Base-by-base conservation (phyloP, 1,140 invertebrate genomes). In the Eulimnadia texana region DNA sequence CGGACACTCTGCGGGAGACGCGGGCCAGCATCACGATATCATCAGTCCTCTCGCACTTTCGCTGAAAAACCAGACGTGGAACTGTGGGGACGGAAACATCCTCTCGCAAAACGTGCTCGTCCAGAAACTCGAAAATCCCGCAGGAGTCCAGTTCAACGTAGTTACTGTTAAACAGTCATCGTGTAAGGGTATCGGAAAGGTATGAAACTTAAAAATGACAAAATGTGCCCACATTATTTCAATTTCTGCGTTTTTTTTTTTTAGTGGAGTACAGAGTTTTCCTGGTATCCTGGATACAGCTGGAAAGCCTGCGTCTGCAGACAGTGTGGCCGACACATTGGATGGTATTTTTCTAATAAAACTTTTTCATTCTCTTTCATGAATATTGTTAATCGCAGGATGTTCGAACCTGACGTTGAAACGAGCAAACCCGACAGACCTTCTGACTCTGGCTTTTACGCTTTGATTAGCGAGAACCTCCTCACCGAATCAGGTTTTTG, bases 231-330 rank as follows among this genome's bases (percentile, higher is more conserved):
- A 13, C 16, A 58, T n/a, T 42, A n/a, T 19, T n/a, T n/a, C 25
- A 13, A 13, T 22, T 50, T 25, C 19, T n/a, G 23, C 23, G 16
- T 42, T 42, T 42, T 42, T 58, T 58, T 27, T 63, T 63, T 65
- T 60, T 58, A 71, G 70, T 73, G 72, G 72, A 63, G 68, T 23
- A 50, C 59, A 16, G 63, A 70, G 29, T 57, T 68, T 59, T 68
- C 67, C 27, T 74, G 72, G 72, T 78, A 72, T 69, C 75, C 76
- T 62, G 75, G 75, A 11, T 77, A 72, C 64, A 69, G 67, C 10
- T 77, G 75, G 75, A 74, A 72, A 64, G 68, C 70, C 51, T 72
- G 72, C 60, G 64, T 71, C 11, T 78, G 76, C 67, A 68, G 70
- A 23, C 67, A 69, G 2, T 77, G 76, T 68, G 67, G 69, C 51